Base-by-base conservation (phyloP, 2,797 vertebrate species). In the Eulemur albifrons region DNA sequence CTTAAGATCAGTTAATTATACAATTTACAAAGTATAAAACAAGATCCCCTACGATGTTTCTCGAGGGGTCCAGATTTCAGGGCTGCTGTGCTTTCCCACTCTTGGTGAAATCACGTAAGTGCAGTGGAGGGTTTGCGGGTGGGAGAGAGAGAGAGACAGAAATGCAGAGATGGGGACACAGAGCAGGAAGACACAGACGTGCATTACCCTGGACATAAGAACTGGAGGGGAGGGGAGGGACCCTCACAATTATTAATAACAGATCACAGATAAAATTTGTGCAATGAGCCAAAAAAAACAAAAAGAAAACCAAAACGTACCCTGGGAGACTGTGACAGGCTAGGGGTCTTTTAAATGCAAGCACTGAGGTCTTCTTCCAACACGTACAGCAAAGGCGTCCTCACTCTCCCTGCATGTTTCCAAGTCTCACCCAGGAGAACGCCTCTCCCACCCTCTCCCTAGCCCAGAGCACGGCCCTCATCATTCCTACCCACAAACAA, bases 401-500 rank as follows among this genome's bases (percentile, higher is more conserved):
- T 30, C 25, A 79, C 35, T 15, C 45, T 30, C 48, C 45, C 61
- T 7, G 18, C 63, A 9, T 27, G 59, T 61, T 93, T 81, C 32
- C 61, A 43, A 40, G 61, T 23, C 12, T 54, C 10, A 18, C 40
- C 77, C 25, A n/a, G 48, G 35, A 73, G 76, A 88, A 77, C 10
- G 80, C 40, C 10, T 59, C 17, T 43, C 83, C 50, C 59, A 18
- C 45, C 48, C 2, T 0, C 25, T 21, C 45, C 52, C 73, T 83
- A 0, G 0, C 45, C 15, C 17, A 30, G 63, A 35, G 23, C 40
- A 0, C 48, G 80, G 59, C 73, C 82, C 72, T n/a, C 67, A 15
- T 77, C 90, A 91, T 94, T 95, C 59, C 70, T 20, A 43, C 54
- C 73, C 65, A 80, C 75, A 32, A 70, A 89, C 48, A 76, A 63